Base-by-base conservation (phyloP, 2,888 invertebrate genomes). In the Cantharis nigra region DNA sequence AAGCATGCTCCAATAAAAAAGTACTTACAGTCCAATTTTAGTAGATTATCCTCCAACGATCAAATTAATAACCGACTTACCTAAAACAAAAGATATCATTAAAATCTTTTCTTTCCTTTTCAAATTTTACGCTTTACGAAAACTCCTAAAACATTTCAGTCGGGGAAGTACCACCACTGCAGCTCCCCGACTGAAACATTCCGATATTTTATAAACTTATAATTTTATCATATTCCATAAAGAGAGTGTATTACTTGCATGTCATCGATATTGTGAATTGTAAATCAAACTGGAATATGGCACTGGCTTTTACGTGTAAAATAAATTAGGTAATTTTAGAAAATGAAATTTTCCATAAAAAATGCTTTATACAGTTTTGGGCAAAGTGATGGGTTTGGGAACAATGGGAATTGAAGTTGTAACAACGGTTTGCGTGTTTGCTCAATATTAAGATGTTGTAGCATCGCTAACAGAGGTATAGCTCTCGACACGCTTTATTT, bases 11-110 rank as follows among this genome's bases (percentile, higher is more conserved):
- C 9, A 49, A 49, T 49, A 49, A 49, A 49, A 23, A 67, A 67
- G 23, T 67, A 67, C 65, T 67, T 67, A 67, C 65, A 67, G n/a
- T 23, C 23, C 23, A 67, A 67, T 67, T 67, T 67, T 67, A 67
- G 23, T 13, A 67, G 65, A 67, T 49, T 49, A 49, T 49, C 49
- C 49, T 49, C 49, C 7, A 9, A 49, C 49, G 49, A 49, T 49
- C 49, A 49, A 49, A 49, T 49, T 49, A 49, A 49, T 49, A 49
- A 49, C 49, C 5, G 49, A n/a, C 65, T 67, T 67, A 67, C 65
- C 65, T 67, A 26, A 67, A 67, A 67, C 65, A 67, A 67, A 49
- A 49, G 49, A 49, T 49, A 49, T 49, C 49, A n/a, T 49, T 49
- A 49, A 49, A 49, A n/a, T 49, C 7, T n/a, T 49, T 49, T n/a